Evolutionary conservation across 2,888 invertebrate genomes (phyloP), one percentile per base, ranked within the genome.

Genomic region (Isotomurus palustris): DNA sequence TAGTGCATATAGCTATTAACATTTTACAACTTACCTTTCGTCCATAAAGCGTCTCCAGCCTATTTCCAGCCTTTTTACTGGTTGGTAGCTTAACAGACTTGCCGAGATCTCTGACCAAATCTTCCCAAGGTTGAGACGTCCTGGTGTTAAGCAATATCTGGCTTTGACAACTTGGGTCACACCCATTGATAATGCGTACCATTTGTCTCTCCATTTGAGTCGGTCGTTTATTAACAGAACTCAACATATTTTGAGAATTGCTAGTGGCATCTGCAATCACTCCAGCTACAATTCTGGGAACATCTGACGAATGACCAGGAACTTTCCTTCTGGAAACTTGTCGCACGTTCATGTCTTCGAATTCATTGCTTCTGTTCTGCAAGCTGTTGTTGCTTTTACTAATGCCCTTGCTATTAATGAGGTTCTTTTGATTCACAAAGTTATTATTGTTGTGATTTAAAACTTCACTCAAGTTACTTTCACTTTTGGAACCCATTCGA

Each of bases 81-180:
- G 91, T 91, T 65, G 95, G 80, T 27, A 68, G 53, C 50, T 64
- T 64, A 14, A 70, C 70, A 45, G 93, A 91, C 78, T 91, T 89
- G 44, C 93, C 93, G 73, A 95, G 81, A 77, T 95, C 94, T 75
- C 88, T 88, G 56, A 95, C 79, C 29, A 95, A 91, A 74, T 94
- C 93, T 77, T 94, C 94, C 74, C 93, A 95, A 0, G 91, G 91
- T 73, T 94, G 93, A 28, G 89, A 86, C 19, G 94, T 94, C 65
- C 91, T 84, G 71, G 94, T 82, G 75, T 95, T 95, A 62, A 95
- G 79, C 68, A 95, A 79, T 48, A 95, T 91, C 63, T 91, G 87
- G 75, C 91, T 91, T 88, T 91, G 79, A 8, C 91, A 87, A 36
- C 90, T 87, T 75, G 92, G 91, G 76, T 92, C 88, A 81, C 88